phyloP scores from a whole-genome alignment of 2,797 vertebrate species.

The Balearica regulorum region DNA sequence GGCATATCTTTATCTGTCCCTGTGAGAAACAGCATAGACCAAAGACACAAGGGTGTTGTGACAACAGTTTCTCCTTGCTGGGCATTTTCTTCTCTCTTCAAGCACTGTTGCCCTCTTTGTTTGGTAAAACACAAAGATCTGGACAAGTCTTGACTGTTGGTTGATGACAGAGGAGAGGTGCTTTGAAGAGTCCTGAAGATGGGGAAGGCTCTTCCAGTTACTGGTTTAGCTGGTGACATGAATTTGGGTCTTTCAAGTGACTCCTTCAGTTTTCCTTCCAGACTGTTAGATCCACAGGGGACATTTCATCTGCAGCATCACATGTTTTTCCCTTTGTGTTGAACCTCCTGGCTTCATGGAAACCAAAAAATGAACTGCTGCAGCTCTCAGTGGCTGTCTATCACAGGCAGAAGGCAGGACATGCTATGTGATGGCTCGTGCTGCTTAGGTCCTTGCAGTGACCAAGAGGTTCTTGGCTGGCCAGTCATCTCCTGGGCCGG shows the following conservation, averaged over 20 bases:
- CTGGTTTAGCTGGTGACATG: not conserved
- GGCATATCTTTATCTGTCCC: not conserved
- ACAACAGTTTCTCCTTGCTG: not conserved
- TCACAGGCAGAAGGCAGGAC: not conserved
- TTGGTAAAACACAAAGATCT: not conserved
- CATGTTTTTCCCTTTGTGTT: accelerated
- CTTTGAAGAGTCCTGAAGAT: not conserved
- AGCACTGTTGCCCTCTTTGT: not conserved
- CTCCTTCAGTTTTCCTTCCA: not conserved
- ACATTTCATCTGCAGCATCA: not conserved
- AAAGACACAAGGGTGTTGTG: not conserved
- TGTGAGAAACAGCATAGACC: not conserved
- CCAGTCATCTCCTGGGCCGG: not conserved
- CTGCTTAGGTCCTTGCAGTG: accelerated
- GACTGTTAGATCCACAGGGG: not conserved
- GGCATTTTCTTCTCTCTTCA: not conserved
- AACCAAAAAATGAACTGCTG: not conserved
- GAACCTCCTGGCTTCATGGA: not conserved
- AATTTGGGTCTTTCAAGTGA: not conserved
- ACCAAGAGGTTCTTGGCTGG: not conserved
- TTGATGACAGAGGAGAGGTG: not conserved
- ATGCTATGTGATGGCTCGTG: accelerated
- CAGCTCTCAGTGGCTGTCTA: not conserved
- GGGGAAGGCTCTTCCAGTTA: not conserved
- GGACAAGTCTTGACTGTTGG: not conserved